Conservation (phyloP, 2,797 vertebrate genomes). For the Psittacula derbiana region DNA sequence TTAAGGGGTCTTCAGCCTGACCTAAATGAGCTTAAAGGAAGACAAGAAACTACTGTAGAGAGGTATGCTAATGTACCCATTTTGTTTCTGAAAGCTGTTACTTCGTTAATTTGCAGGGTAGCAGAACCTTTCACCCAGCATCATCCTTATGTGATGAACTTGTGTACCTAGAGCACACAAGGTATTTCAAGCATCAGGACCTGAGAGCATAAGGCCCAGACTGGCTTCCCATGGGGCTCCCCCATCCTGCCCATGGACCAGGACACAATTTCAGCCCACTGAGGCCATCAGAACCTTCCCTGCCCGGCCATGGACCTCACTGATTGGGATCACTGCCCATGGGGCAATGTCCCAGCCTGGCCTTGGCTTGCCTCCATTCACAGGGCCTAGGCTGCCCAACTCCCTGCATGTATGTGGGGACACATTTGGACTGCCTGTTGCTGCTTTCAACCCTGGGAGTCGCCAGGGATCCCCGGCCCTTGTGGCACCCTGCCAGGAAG, state of each 20-base stretch:
- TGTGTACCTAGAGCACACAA: background rate
- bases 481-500: rapidly evolving
- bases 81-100: background rate
- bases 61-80: background rate
- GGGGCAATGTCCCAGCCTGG: background rate
- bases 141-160: background rate
- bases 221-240: background rate
- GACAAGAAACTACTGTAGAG: no score
- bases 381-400: background rate
- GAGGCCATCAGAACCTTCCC: background rate
- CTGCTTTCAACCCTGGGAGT: background rate
- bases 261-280: background rate
- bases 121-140: background rate
- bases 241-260: background rate
- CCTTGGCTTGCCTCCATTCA: background rate
- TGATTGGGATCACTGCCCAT: background rate
- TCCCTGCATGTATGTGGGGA: background rate
- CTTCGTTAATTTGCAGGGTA: background rate
- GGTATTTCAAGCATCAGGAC: no score
- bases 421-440: background rate
- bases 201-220: background rate
- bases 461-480: rapidly evolving
- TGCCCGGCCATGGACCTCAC: background rate
- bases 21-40: background rate
- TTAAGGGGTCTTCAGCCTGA: background rate